Conservation (phyloP, 92 coral and sea anemone species). For the Umimayanthus chanpuru region DNA sequence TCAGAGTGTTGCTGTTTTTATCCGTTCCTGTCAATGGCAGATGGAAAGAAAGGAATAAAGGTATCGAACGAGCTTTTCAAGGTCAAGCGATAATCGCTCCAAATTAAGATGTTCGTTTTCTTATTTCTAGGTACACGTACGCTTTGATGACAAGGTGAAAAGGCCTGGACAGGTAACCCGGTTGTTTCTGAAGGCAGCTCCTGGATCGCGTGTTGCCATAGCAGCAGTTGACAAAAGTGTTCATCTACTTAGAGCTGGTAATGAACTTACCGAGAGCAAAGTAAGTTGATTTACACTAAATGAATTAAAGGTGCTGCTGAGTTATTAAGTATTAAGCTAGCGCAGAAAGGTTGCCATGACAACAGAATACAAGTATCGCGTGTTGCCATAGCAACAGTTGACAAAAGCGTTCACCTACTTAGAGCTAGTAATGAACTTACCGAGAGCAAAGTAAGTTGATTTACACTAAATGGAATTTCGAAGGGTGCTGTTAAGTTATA, state of each 20-base stretch:
- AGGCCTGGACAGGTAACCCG: slow-evolving; percentile 84
- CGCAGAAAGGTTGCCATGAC: slow-evolving; percentile 69
- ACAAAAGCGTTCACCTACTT: slow-evolving; percentile 82
- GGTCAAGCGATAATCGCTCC: no score
- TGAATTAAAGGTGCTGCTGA: no score
- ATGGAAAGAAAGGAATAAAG: no score
- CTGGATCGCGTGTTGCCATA: slow-evolving; percentile 90
- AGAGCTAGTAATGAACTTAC: slow-evolving; percentile 81
- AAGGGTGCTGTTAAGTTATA: no score
- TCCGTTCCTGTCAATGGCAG: no score
- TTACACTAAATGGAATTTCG: not conserved
- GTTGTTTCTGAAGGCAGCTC: slow-evolving; percentile 74
- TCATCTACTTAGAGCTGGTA: slow-evolving; percentile 75
- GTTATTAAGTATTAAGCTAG: no score
- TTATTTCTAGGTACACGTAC: slow-evolving; percentile 13
- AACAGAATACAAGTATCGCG: slow-evolving; percentile 43
- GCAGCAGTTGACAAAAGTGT: slow-evolving; percentile 96
- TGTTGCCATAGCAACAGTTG: slow-evolving; percentile 91
- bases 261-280: slow-evolving; percentile 73
- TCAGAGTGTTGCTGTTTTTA: no score
- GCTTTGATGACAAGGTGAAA: slow-evolving; percentile 71
- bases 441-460: slow-evolving; percentile 60
- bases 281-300: slow-evolving; percentile 38
- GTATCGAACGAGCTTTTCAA: no score
- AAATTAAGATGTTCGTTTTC: not conserved